A percentile compares a stretch with the other conserved stretches of the same genome.
Conservation (phyloP, 2,888 invertebrate species). For the Lasiommata megera region DNA sequence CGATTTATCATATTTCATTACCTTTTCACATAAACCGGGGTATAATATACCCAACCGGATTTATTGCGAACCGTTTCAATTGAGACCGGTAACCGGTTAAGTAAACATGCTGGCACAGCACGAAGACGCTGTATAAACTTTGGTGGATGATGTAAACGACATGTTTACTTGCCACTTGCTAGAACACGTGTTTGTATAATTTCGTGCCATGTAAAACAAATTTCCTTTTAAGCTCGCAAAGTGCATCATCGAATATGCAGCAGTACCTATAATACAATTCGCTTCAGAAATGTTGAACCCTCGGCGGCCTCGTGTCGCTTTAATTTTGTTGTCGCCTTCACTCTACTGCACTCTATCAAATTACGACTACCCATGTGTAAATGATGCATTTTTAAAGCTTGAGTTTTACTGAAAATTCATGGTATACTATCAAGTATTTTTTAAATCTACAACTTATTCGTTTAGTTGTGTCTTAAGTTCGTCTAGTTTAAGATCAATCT, state of each 20-base stretch:
- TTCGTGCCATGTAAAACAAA: background rate
- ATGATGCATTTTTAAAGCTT: background rate
- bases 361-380: conserved; percentile 4
- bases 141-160: background rate
- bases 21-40: no score
- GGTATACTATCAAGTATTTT: no score
- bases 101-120: background rate
- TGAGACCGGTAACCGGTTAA: background rate
- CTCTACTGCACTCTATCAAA: conserved; percentile 14
- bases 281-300: conserved; percentile 2
- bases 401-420: background rate
- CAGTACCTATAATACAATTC: background rate
- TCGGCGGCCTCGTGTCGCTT: background rate
- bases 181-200: background rate
- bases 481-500: no score
- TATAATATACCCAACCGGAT: no score
- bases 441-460: no score
- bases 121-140: background rate
- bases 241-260: background rate
- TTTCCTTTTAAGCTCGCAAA: background rate
- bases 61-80: background rate
- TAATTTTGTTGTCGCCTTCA: conserved; percentile 8
- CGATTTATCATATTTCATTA: no score
- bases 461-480: no score
- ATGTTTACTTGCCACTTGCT: background rate